These are phyloP conservation scores for Coleophora deauratella DNA, from an alignment of 2,888 invertebrate species.

Conservation along the genomic window DNA sequence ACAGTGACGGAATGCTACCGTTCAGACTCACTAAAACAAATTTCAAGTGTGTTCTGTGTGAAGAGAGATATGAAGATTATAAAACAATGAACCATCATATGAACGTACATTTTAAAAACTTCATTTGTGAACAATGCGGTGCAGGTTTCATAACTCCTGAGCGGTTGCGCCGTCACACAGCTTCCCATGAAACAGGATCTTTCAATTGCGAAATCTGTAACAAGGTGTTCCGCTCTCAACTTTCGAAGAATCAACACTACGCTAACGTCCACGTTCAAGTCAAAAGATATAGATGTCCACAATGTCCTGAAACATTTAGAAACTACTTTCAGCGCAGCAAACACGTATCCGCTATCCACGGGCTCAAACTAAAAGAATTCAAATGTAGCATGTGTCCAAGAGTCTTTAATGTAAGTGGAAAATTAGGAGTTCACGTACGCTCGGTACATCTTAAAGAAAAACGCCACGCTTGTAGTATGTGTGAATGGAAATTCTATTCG, in stretches of 20 bases:
- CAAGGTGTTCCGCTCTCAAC: slow-evolving; percentile 62
- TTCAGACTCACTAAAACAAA: slow-evolving; percentile 40
- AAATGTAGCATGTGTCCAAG: slow-evolving; percentile 54
- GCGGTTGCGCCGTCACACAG: slow-evolving; percentile 46
- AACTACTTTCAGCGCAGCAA: slow-evolving; percentile 63
- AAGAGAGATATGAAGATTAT: slow-evolving; percentile 42
- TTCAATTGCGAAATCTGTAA: slow-evolving; percentile 60
- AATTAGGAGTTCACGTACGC: slow-evolving; percentile 46
- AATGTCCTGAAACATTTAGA: slow-evolving; percentile 51
- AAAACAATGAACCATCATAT: slow-evolving; percentile 61
- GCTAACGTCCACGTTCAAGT: slow-evolving; percentile 64
- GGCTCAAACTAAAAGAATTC: slow-evolving; percentile 54
- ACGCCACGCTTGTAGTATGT: slow-evolving; percentile 57
- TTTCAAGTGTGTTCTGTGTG: slow-evolving; percentile 47
- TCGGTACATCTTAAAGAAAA: slow-evolving; percentile 62
- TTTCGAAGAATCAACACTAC: slow-evolving; percentile 59
- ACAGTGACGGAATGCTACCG: slow-evolving; percentile 45
- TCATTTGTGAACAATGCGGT: slow-evolving; percentile 61
- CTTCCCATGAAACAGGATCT: slow-evolving; percentile 50
- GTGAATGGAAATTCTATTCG: slow-evolving; percentile 71
- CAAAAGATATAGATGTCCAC: slow-evolving; percentile 54
- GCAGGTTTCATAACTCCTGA: slow-evolving; percentile 56
- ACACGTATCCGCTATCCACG: slow-evolving; percentile 48
- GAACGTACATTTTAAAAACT: slow-evolving; percentile 61
- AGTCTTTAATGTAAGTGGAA: slow-evolving; percentile 53